Base-by-base conservation (phyloP, 2,888 invertebrate species). In the Orchestes rusci region DNA sequence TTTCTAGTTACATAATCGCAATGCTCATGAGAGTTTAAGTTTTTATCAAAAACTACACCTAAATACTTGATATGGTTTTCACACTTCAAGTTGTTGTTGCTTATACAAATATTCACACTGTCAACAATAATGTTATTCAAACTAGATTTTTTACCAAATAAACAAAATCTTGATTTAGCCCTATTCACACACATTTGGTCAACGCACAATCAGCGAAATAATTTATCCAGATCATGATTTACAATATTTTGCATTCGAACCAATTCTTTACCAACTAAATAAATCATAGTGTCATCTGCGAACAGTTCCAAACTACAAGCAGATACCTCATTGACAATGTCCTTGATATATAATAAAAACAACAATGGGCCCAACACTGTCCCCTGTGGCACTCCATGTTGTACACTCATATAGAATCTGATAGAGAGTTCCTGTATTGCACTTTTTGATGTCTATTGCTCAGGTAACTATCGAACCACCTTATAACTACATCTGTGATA, bases 131-230 rank as follows among this genome's bases (percentile, higher is more conserved):
- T 13, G 5, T 13, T 5, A 5, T 12, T 31, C 13, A 31, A 31
- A 5, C 12, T 5, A 31, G 8, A 5, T 31, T 31, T 31, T 31
- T 31, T 12, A 7, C 31, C 31, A 31, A 31, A 31, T 31, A 31
- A 8, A 31, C 31, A 31, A 12, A 31, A 31, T 12, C 31, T 31
- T 31, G 31, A 31, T 12, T 31, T 31, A 10, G 13, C 8, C 8
- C 10, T 13, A 31, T 31, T 31, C 5, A 31, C 8, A 31, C 31
- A 10, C 7, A 31, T 8, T 12, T 31, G 8, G 12, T 31, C 7
- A 5, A 31, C 12, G 12, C 31, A 31, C 5, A 12, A 12, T 13
- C 31, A 31, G 10, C 12, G 5, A 12, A 31, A 31, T 31, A 31
- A 31, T 5, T 12, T 5, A 10, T 23, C 10, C 10, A 7, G 10